phyloP scores from a whole-genome alignment of 2,888 invertebrate species.

The Gordius sp. region DNA sequence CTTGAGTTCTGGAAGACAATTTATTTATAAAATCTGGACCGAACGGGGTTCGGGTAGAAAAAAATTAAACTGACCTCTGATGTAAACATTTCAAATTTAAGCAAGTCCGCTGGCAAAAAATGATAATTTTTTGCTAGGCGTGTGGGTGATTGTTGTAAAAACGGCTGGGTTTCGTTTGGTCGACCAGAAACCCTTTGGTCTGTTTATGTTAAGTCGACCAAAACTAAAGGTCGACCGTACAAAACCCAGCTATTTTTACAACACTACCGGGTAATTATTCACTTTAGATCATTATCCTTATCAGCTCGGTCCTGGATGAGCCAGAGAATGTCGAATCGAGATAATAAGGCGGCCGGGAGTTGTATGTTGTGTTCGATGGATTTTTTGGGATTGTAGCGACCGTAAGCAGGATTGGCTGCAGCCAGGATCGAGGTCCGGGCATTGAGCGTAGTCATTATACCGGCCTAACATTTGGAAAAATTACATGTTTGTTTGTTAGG shows the following conservation, averaged over 20 bases:
- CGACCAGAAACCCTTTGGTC: too few relatives aligned
- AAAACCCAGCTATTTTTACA: too few relatives aligned
- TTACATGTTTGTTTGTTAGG: too few relatives aligned
- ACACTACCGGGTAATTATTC: too few relatives aligned
- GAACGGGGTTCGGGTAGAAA: background rate
- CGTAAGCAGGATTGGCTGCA: conserved; percentile 94
- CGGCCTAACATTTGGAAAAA: too few relatives aligned
- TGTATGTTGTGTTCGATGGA: conserved; percentile 89
- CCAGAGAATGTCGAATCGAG: conserved; percentile 84
- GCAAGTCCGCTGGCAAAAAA: background rate
- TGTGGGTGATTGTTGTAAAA: too few relatives aligned
- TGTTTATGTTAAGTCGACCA: too few relatives aligned
- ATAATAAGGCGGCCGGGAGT: conserved; percentile 76
- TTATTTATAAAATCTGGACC: too few relatives aligned
- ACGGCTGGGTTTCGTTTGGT: too few relatives aligned
- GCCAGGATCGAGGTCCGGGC: conserved; percentile 87
- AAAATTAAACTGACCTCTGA: background rate
- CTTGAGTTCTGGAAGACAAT: too few relatives aligned
- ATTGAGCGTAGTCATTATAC: conserved; percentile 89
- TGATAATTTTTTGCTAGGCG: too few relatives aligned
- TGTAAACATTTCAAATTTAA: background rate
- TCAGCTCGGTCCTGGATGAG: conserved; percentile 45
- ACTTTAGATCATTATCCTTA: conserved; percentile 40
- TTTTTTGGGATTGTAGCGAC: conserved; percentile 54
- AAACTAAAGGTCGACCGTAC: too few relatives aligned